Base-by-base conservation (phyloP, 2,888 invertebrate genomes). In the Caenorhabditis sulstoni region DNA sequence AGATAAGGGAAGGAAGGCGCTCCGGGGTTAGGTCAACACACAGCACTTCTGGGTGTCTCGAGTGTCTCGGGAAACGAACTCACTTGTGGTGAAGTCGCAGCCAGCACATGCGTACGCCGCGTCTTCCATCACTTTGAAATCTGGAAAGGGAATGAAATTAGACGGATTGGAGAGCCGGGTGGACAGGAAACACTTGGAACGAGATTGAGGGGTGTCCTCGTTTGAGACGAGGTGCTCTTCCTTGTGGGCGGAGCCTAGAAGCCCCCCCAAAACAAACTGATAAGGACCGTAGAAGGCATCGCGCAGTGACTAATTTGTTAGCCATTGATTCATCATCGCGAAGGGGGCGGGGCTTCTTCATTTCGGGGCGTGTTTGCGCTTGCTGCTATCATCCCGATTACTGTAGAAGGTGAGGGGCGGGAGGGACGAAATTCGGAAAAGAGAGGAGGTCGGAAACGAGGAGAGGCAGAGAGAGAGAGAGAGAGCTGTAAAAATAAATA, bases 91-190 rank as follows among this genome's bases (percentile, higher is more conserved):
- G 55, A 85, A 85, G 20, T 75, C 78, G 61, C 85, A 85, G 37
- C 81, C 81, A 14, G 83, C 81, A 71, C 85, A 85, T 44, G 80
- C 85, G 65, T 81, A 85, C 52, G 81, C 83, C 66, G 81, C 81
- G 52, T 85, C 85, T n/a, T 83, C 81, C 71, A 81, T 78, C 66
- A 76, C 67, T 81, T 83, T 79, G 70, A 82, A 79, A 29, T 82
- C 84, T 84, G 81, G 14, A 84, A 84, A 53, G 35, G 20, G 55
- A 22, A 61, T 16, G 37, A n/a, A 62, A 37, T 62, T 55, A 65
- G n/a, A 23, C 14, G 45, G 35, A 45, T 29, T 20, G 23, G 35
- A 16, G n/a, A n/a, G n/a, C n/a, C n/a, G n/a, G n/a, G n/a, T n/a
- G n/a, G n/a, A n/a, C n/a, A n/a, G 53, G 53, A 53, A 53, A 53